These are phyloP conservation scores for Ashinkailepas kermadecensis DNA, from an alignment of 2,888 invertebrate genomes.

Conservation along the genomic window DNA sequence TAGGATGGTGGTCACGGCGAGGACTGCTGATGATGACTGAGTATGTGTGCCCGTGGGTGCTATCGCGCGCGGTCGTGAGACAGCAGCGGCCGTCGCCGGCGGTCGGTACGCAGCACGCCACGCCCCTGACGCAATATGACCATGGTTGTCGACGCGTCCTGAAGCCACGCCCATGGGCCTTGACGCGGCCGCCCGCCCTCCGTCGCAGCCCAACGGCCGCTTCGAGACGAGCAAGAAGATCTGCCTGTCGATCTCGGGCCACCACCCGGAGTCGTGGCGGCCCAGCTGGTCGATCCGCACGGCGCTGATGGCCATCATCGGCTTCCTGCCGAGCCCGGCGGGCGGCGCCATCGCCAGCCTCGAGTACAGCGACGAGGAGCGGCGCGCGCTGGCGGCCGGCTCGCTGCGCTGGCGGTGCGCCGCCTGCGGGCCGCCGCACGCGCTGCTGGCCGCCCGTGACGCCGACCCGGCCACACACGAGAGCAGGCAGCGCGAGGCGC, in stretches of 20 bases:
- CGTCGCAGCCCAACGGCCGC: constrained; percentile 73
- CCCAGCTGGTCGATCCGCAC: constrained; percentile 95
- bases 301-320: constrained; percentile 80
- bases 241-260: constrained; percentile 87
- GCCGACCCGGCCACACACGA: neutral
- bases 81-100: no score
- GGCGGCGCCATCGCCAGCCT: constrained; percentile 85
- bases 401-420: constrained; percentile 39
- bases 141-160: no score
- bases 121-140: neutral
- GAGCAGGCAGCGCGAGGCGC: neutral
- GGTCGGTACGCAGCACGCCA: no score
- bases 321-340: constrained; percentile 87
- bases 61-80: no score
- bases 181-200: neutral
- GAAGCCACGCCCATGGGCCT: neutral
- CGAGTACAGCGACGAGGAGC: constrained; percentile 77
- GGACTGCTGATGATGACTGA: no score
- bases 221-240: constrained; percentile 92
- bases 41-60: no score
- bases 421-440: constrained; percentile 1
- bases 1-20: no score
- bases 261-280: constrained; percentile 97
- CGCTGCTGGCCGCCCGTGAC: neutral
- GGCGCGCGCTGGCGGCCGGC: constrained; percentile 69